Evolutionary conservation across 2,888 invertebrate genomes (phyloP).

Genomic region (Drosophila conformis): DNA sequence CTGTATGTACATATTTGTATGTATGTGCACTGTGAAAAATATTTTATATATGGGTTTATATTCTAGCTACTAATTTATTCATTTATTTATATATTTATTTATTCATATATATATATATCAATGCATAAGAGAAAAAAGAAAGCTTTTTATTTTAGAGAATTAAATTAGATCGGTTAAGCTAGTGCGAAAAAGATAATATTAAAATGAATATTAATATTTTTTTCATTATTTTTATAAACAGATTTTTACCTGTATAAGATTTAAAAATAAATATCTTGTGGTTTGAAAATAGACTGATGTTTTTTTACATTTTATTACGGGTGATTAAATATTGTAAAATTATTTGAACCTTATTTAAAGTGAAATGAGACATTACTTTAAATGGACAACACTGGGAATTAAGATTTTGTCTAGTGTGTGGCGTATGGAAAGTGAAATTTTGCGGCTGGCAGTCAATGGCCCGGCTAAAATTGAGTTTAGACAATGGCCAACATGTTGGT

Average conservation of each 20-base stretch:
- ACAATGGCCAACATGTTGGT: conserved; percentile 40
- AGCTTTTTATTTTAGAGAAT: neutral
- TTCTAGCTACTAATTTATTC: neutral
- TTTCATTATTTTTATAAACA: neutral
- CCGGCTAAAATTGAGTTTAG: conserved; percentile 14
- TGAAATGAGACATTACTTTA: neutral
- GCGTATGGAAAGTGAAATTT: conserved; percentile 69
- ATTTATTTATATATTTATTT: neutral
- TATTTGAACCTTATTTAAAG: neutral
- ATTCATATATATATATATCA: too few relatives aligned
- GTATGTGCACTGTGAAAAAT: neutral
- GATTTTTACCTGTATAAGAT: neutral
- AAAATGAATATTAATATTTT: neutral
- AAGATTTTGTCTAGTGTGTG: neutral
- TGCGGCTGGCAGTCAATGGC: conserved; percentile 47
- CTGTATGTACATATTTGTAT: conserved; percentile 7
- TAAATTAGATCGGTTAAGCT: neutral
- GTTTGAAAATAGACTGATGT: neutral
- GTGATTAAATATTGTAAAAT: neutral
- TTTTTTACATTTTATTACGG: neutral
- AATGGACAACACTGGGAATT: neutral
- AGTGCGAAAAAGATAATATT: neutral
- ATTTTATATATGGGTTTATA: neutral
- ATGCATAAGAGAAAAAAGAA: neutral
- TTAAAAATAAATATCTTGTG: neutral